phyloP scores from a whole-genome alignment of 2,797 vertebrate species.

The Gallirallus australis region DNA sequence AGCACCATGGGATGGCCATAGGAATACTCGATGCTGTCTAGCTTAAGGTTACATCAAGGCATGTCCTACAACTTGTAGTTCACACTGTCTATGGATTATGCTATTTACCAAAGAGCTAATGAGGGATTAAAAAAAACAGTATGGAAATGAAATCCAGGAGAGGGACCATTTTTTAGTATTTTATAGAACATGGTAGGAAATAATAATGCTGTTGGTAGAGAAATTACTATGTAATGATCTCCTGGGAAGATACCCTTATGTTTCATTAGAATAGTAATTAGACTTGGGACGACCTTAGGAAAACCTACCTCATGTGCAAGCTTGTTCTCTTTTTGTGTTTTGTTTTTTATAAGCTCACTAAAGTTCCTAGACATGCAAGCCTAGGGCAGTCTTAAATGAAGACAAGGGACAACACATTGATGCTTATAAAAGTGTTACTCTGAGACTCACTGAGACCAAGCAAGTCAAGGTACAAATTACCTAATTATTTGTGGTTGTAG shows the following conservation, averaged over 20 bases:
- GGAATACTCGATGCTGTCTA: slow-evolving; percentile 8
- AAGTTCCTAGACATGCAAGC: slow-evolving; percentile 62
- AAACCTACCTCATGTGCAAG: slow-evolving; percentile 69
- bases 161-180: slow-evolving; percentile 79
- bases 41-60: slow-evolving; percentile 61
- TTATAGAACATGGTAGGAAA: slow-evolving; percentile 74
- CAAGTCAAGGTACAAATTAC: slow-evolving; percentile 48
- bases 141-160: slow-evolving; percentile 77
- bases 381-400: slow-evolving; percentile 66
- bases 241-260: slow-evolving; percentile 81
- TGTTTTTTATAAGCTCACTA: slow-evolving; percentile 60
- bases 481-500: slow-evolving; percentile 45
- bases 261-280: slow-evolving; percentile 84
- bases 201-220: slow-evolving; percentile 77
- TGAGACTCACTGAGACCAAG: slow-evolving; percentile 18
- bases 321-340: slow-evolving; percentile 55
- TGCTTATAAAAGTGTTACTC: slow-evolving; percentile 40
- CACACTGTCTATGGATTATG: slow-evolving; percentile 56
- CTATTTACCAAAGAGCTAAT: slow-evolving; percentile 74
- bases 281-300: slow-evolving; percentile 76
- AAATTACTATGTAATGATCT: slow-evolving; percentile 81
- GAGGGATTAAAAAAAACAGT: slow-evolving; percentile 70
- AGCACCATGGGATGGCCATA: neutral
- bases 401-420: slow-evolving; percentile 44
- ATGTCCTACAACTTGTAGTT: slow-evolving; percentile 64